Percentiles rank a stretch among this genome's conserved stretches.
phyloP scores from a whole-genome alignment of 1,140 invertebrate species.

The Brachionus paranguensis region DNA sequence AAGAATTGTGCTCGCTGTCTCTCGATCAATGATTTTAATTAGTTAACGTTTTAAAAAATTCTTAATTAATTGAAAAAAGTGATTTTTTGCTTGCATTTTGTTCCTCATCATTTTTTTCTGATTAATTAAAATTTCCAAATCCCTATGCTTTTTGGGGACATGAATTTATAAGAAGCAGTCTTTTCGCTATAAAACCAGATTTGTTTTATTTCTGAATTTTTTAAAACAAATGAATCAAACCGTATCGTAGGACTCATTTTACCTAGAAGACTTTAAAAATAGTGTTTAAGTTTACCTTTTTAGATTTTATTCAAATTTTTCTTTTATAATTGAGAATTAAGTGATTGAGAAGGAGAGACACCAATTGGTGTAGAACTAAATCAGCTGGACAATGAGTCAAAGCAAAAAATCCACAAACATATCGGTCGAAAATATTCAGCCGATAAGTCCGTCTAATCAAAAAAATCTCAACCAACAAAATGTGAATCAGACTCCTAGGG shows the following conservation, averaged over 20 bases:
- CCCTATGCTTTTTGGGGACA: neutral
- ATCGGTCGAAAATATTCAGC: conserved; percentile 16
- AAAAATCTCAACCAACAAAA: neutral
- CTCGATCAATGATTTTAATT: conserved; percentile 27
- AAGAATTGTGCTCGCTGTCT: neutral
- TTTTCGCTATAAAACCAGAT: neutral
- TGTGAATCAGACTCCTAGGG: neutral
- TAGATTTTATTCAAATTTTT: neutral
- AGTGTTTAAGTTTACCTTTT: neutral
- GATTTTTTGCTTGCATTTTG: neutral
- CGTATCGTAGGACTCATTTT: neutral
- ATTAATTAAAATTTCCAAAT: conserved; percentile 25
- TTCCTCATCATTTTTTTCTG: conserved; percentile 6
- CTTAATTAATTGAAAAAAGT: conserved; percentile 8
- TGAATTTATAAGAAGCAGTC: neutral
- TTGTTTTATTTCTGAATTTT: neutral
- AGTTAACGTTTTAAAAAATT: conserved; percentile 32
- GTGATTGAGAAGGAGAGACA: neutral
- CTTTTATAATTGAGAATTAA: neutral
- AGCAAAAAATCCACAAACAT: neutral
- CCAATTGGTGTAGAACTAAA: neutral
- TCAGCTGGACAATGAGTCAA: neutral
- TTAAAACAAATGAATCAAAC: neutral
- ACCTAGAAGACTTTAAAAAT: neutral
- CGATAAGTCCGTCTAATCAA: neutral